Evolutionary conservation across 2,113 vertebrate species (phyloP), one percentile per base, ranked within the genome.

Genomic region (Bos indicus): DNA sequence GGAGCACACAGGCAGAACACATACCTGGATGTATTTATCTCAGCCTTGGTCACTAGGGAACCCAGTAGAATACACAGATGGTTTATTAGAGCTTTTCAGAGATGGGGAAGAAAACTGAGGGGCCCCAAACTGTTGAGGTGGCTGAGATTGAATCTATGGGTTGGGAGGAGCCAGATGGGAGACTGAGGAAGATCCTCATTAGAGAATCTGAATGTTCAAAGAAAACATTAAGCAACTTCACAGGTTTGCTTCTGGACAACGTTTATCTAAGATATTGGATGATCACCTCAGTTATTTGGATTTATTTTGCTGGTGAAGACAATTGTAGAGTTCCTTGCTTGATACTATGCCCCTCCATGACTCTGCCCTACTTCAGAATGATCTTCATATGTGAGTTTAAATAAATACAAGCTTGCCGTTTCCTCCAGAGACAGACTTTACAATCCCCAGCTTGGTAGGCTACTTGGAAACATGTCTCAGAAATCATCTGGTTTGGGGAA

Each of bases 401-500:
- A 92, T 95, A 95, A 96, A 78, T 85, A 46, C 71, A 95, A 60
- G 30, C 78, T 96, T 56, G 52, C 71, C 13, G 5, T 94, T 97
- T 95, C 91, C 90, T 97, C 85, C 17, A 9, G 51, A 94, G 90
- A 90, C 78, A 92, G 85, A 92, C 82, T 97, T 98, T 95, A 97
- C 56, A 74, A 89, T 82, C 51, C 2, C 71, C 94, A 95, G 78
- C 82, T 67, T 93, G 85, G 90, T 91, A 92, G 78, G 60, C 84
- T 96, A 81, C 94, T 96, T 97, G 94, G 95, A 97, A 94, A 91
- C 93, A 91, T 74, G 85, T 95, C 94, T 96, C 88, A 96, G 94
- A 97, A 95, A 67, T 96, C 96, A 98, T 98, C 97, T 98, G 98
- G 91, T 97, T 97, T 97, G 88, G 83, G n/a, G 93, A 97, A 98